A percentile compares a stretch with the other conserved stretches of the same genome.
phyloP scores from a whole-genome alignment of 2,888 invertebrate species.

The Syrphus vitripennis region DNA sequence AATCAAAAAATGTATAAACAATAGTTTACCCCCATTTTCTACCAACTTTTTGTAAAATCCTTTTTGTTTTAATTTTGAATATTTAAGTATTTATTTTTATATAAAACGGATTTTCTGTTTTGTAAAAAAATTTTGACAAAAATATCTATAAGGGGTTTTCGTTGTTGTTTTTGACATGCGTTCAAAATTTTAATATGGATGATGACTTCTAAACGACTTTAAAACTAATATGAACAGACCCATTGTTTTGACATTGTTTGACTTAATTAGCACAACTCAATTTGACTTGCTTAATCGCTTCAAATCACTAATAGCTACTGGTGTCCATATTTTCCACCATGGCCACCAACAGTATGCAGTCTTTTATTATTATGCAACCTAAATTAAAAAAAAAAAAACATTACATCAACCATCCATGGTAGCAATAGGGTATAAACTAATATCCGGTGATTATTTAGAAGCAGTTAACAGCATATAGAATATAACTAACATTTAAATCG shows the following conservation, averaged over 20 bases:
- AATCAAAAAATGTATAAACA: too few relatives aligned
- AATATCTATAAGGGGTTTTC: too few relatives aligned
- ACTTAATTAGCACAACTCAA: neutral
- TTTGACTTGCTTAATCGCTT: neutral
- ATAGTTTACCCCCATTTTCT: too few relatives aligned
- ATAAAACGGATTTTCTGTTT: too few relatives aligned
- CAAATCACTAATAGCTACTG: neutral
- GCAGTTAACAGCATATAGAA: slow-evolving; percentile 45
- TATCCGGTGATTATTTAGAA: slow-evolving; percentile 65
- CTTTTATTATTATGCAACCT: neutral
- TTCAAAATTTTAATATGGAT: too few relatives aligned
- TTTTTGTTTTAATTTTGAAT: too few relatives aligned
- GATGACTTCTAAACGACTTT: too few relatives aligned
- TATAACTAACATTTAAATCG: slow-evolving; percentile 61
- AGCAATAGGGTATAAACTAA: neutral
- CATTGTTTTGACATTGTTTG: neutral
- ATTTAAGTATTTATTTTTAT: too few relatives aligned
- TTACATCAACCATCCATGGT: neutral
- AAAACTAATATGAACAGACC: neutral
- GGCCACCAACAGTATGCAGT: neutral
- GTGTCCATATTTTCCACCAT: neutral
- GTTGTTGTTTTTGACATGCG: too few relatives aligned
- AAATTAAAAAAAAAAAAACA: neutral
- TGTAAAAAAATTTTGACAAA: too few relatives aligned
- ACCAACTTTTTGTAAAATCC: too few relatives aligned